phyloP scores from a whole-genome alignment of 2,888 invertebrate genomes.

The Julus scandinavius region DNA sequence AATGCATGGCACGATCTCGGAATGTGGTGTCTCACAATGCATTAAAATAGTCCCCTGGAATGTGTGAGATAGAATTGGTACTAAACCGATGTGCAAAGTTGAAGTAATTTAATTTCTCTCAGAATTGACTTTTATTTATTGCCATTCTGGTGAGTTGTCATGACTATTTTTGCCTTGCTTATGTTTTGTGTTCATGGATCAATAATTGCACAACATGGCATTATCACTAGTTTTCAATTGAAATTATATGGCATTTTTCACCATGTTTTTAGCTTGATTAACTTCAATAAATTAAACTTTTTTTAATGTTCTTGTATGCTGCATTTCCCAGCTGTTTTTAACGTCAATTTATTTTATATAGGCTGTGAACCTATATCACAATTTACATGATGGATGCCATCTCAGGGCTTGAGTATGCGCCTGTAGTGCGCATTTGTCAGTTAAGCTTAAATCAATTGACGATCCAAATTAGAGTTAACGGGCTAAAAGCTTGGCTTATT shows the following conservation, averaged over 20 bases:
- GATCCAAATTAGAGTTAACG: conserved; percentile 15
- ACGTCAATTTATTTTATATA: neutral
- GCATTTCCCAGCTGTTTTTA: too few relatives aligned
- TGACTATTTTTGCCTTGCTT: neutral
- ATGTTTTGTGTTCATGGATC: neutral
- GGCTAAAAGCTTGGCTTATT: conserved; percentile 19
- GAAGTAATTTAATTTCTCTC: neutral
- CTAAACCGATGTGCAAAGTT: neutral
- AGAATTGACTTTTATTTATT: conserved; percentile 5
- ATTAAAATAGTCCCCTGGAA: neutral
- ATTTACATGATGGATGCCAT: neutral
- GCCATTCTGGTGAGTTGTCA: neutral
- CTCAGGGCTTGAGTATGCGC: neutral
- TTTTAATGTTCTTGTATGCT: neutral
- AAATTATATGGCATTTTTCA: too few relatives aligned
- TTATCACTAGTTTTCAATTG: too few relatives aligned
- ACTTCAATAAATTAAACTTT: too few relatives aligned
- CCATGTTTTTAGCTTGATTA: too few relatives aligned
- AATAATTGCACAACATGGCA: too few relatives aligned
- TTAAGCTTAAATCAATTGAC: conserved; percentile 26
- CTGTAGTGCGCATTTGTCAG: neutral
- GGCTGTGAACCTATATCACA: neutral
- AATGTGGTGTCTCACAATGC: neutral
- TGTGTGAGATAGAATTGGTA: neutral
- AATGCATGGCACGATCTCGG: neutral